Base-by-base conservation (phyloP, 2,888 invertebrate genomes). In the Coelinius sp. region DNA sequence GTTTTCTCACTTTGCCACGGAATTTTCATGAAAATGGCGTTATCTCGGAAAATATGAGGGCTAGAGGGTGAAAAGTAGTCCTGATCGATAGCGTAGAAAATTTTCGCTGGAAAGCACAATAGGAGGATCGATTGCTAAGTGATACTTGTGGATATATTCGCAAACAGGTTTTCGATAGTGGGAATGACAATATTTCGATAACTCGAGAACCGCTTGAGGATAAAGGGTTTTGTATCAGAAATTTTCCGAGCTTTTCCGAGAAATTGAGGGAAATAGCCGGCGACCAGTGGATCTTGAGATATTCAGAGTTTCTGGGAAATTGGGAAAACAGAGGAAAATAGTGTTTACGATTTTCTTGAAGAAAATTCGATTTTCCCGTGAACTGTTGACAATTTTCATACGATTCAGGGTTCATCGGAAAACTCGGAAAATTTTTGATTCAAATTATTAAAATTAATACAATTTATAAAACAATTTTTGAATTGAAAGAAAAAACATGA, bases 221-320 rank as follows among this genome's bases (percentile, higher is more conserved):
- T 17, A 1, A 49, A 49, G 49, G 49, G 20, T 20, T 49, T 49
- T 49, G 17, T 8, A 56, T 56, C 31, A 27, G 31, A 31, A 27
- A 56, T 56, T 56, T 56, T 27, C 56, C 31, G 31, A 31, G 56
- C 56, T 56, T 27, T 56, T 56, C 56, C 12, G 20, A 17, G 20
- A 6, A 3, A 49, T 8, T 20, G 17, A 20, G 17, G 22, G 10
- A 49, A 49, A 10, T 49, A 10, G 49, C 22, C 49, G n/a, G 14
- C 7, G 20, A 20, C 49, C 49, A 49, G n/a, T 17, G 20, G 49
- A 20, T 20, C 22, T 17, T 17, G 49, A 49, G 49, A 49, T 49
- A 22, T 22, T 49, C 49, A 10, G 10, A 17, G 6, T 17, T 49
- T 49, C 20, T 2, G 7, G 17, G 22, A 49, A 49, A 49, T 49